phyloP scores from a whole-genome alignment of 2,888 invertebrate genomes.

The Sinelater perroti region DNA sequence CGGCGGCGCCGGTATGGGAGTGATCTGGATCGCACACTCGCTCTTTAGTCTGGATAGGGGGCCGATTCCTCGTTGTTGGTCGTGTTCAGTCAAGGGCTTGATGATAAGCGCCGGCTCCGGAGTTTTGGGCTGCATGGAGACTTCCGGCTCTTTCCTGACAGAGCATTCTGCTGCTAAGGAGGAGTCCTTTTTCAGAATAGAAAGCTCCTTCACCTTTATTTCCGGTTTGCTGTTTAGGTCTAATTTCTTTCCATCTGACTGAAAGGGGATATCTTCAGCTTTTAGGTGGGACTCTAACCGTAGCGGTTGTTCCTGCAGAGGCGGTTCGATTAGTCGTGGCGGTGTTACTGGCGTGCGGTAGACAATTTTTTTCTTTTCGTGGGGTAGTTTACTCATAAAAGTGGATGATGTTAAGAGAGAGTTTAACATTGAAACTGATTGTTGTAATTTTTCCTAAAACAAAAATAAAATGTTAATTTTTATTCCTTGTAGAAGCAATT shows the following conservation, averaged over 20 bases:
- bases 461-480: too few relatives aligned
- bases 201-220: neutral
- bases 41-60: conserved; percentile 41
- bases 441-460: conserved; percentile 65
- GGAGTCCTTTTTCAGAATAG: conserved; percentile 51
- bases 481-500: too few relatives aligned
- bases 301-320: conserved; percentile 54
- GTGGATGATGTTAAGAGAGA: conserved; percentile 65
- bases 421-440: conserved; percentile 68
- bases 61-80: conserved; percentile 34
- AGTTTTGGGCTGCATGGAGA: conserved; percentile 39
- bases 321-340: conserved; percentile 57
- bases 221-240: conserved; percentile 3
- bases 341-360: conserved; percentile 30
- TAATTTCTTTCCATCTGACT: neutral
- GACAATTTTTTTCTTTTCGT: conserved; percentile 24
- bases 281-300: conserved; percentile 3
- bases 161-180: neutral
- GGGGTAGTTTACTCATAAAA: conserved; percentile 33
- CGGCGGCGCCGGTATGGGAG: conserved; percentile 48
- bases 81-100: conserved; percentile 41
- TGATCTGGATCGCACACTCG: conserved; percentile 40
- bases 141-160: neutral
- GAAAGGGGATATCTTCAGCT: neutral
- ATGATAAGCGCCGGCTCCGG: conserved; percentile 44